A percentile compares a stretch with the other conserved stretches of the same genome.
Evolutionary conservation across 2,888 invertebrate genomes (phyloP).

Genomic region (Pogonocherus hispidulus): DNA sequence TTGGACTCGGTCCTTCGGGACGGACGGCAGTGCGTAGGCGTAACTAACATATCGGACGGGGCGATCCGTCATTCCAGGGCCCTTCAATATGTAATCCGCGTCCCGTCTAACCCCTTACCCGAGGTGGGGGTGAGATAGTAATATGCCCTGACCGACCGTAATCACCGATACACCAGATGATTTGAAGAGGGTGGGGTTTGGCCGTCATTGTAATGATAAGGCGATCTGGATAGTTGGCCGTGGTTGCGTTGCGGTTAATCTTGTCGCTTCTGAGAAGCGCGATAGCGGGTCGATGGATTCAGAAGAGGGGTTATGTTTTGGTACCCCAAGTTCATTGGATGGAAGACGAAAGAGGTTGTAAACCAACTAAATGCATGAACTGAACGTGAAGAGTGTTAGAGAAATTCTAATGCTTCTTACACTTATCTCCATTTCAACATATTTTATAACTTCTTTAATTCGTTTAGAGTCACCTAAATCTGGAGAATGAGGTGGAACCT

Average conservation of each 20-base stretch:
- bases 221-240: neutral
- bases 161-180: neutral
- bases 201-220: neutral
- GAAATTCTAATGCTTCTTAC: no score
- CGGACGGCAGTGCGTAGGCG: slow-evolving; percentile 35
- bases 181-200: neutral
- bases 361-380: no score
- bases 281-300: no score
- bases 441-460: no score
- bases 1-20: slow-evolving; percentile 36
- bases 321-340: no score
- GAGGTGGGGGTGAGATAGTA: neutral
- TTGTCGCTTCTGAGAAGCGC: no score
- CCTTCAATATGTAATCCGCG: slow-evolving; percentile 36
- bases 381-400: no score
- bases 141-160: neutral
- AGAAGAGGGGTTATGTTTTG: no score
- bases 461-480: no score
- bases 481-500: no score
- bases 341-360: no score
- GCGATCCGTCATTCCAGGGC: slow-evolving; percentile 37
- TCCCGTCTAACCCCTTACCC: neutral
- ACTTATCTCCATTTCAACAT: no score
- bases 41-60: slow-evolving; percentile 31
- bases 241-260: neutral